Evolutionary conservation across 2,797 vertebrate species (phyloP), one percentile per base, ranked within the genome.

Genomic region (Dicrostonyx torquatus): DNA sequence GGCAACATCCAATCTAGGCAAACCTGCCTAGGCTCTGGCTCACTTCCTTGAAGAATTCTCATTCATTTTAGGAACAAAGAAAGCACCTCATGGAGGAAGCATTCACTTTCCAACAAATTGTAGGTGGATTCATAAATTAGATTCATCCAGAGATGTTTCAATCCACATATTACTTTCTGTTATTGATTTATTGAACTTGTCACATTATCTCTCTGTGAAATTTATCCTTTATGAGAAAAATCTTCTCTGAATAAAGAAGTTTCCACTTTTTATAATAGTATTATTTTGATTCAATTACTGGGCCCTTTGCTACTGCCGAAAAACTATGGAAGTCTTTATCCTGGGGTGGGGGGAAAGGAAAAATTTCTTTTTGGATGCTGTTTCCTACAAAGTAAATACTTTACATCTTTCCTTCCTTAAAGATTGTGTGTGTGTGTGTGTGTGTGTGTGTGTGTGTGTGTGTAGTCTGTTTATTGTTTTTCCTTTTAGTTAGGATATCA

Each of bases 111-210:
- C 77, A 95, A 89, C 53, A 66, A 93, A 89, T 91, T 97, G 31
- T 89, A 87, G 89, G 24, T 89, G 14, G 64, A 83, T 95, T 96
- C 62, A 73, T 94, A 97, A 89, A 93, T 93, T 75, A 90, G 88
- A 95, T 89, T 86, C 26, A 92, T n/a, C 29, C n/a, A 77, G 26
- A 87, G 70, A 79, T 91, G 31, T 94, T 96, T 92, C 92, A 90
- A 89, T 90, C 64, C 66, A 94, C 92, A 73, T 84, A 96, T 43
- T 94, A 60, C 62, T 92, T 78, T 95, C 66, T 62, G 24, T 75
- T 90, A 92, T 26, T 96, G 95, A 97, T 89, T 95, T 92, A 97
- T 95, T 96, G 73, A 85, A 95, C 76, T 93, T 93, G 92, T 87
- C 90, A 96, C 45, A 87, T 96, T 95, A 78, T 88, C 82, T 97